phyloP scores from a whole-genome alignment of 2,797 vertebrate species.

The Coranthus polyacanthus region DNA sequence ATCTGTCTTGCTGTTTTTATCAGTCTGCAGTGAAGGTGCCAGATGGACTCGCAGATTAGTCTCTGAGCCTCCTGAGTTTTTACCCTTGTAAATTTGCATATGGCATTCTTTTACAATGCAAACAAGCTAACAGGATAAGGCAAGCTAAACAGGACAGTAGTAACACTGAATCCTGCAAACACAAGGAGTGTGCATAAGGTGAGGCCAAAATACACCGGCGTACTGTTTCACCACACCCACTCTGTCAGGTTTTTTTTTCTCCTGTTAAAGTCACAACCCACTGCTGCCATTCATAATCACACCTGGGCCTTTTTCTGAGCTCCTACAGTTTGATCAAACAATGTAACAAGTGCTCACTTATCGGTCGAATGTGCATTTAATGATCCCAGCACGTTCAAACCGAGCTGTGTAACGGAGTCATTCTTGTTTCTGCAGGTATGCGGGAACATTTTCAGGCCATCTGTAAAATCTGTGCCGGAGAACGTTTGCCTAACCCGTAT shows the following conservation, averaged over 20 bases:
- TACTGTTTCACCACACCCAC: constrained; percentile 28
- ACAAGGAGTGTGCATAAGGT: constrained; percentile 40
- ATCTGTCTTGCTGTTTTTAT: background rate
- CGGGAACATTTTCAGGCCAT: background rate
- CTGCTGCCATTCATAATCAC: background rate
- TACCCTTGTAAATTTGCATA: constrained; percentile 28
- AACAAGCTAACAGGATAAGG: constrained; percentile 37
- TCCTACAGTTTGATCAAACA: background rate
- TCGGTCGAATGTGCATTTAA: no score
- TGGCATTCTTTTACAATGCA: constrained; percentile 23
- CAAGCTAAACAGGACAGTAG: constrained; percentile 15
- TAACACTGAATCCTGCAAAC: constrained; percentile 7
- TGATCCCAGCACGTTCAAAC: background rate
- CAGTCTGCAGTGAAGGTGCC: background rate
- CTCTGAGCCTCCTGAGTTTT: constrained; percentile 15
- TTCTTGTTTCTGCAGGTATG: background rate
- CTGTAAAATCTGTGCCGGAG: background rate
- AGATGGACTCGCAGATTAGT: constrained; percentile 20
- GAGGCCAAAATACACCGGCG: constrained; percentile 8
- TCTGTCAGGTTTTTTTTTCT: constrained; percentile 9
- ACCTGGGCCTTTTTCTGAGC: background rate
- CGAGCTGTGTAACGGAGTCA: background rate
- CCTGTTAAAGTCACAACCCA: background rate
- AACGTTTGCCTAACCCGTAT: constrained; percentile 18
- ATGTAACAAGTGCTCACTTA: background rate